These are phyloP conservation scores for Prorops nasuta DNA, from an alignment of 1,140 invertebrate species.

Conservation along the genomic window DNA sequence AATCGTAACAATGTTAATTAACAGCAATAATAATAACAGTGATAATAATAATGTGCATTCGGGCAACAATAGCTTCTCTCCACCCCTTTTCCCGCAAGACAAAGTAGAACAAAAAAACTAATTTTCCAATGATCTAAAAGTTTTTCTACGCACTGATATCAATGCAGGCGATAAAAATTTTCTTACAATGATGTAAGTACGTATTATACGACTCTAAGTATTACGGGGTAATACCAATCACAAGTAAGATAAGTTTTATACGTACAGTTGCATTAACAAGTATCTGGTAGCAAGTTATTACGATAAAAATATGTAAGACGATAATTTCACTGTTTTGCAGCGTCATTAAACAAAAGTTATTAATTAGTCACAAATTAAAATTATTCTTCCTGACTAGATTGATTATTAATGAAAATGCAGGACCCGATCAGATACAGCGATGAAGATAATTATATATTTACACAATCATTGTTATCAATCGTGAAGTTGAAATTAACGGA, in stretches of 20 bases:
- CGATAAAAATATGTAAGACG: neutral
- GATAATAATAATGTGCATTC: conserved; percentile 1
- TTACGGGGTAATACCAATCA: too few relatives aligned
- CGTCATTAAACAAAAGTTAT: neutral
- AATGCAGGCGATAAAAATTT: neutral
- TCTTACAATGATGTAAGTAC: neutral
- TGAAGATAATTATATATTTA: conserved; percentile 6
- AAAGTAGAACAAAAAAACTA: neutral
- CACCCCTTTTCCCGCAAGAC: too few relatives aligned
- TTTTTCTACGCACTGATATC: too few relatives aligned
- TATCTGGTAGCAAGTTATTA: neutral
- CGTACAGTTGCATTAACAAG: neutral
- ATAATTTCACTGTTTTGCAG: neutral
- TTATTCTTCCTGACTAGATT: conserved; percentile 35
- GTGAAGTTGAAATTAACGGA: conserved; percentile 43
- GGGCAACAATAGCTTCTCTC: neutral
- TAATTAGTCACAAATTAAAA: neutral
- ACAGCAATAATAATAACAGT: neutral
- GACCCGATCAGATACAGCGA: conserved; percentile 17
- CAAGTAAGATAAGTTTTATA: too few relatives aligned
- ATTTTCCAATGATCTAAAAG: neutral
- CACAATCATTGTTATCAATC: neutral
- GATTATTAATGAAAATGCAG: conserved; percentile 22
- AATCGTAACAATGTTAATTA: neutral
- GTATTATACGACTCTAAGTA: too few relatives aligned